Evolutionary conservation across 2,797 vertebrate species (phyloP).

Genomic region (Falco naumanni): DNA sequence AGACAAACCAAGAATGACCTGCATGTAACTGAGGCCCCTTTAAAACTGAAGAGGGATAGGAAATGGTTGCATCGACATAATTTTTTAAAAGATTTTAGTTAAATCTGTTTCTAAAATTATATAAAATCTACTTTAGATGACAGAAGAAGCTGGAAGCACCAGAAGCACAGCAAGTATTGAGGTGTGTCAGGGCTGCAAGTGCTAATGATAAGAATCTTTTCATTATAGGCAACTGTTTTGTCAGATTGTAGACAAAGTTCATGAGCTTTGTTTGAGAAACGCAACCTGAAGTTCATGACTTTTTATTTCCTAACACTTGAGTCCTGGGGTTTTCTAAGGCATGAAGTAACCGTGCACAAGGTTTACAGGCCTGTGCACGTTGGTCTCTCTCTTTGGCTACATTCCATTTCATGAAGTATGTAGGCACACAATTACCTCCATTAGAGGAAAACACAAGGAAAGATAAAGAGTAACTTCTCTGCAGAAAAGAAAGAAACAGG

Average conservation of each 20-base stretch:
- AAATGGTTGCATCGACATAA: neutral
- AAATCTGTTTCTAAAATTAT: neutral
- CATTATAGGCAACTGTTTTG: neutral
- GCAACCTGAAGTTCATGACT: neutral
- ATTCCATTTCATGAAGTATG: conserved; percentile 5
- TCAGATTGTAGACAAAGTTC: neutral
- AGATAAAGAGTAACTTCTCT: neutral
- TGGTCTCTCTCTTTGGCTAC: neutral
- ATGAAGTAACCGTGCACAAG: neutral
- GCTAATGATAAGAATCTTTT: neutral
- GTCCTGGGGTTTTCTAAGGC: neutral
- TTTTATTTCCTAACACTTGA: neutral
- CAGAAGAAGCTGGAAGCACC: neutral
- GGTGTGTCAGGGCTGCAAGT: neutral
- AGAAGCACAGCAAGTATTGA: neutral
- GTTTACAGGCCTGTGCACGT: neutral
- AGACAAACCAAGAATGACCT: neutral
- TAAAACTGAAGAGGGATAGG: neutral
- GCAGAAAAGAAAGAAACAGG: neutral
- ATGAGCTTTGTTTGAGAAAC: neutral
- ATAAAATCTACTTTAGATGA: neutral
- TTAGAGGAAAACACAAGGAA: neutral
- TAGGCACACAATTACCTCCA: neutral
- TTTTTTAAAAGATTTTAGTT: neutral
- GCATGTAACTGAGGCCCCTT: neutral